phyloP scores from a whole-genome alignment of 2,113 vertebrate genomes.

The Vulpes vulpes region DNA sequence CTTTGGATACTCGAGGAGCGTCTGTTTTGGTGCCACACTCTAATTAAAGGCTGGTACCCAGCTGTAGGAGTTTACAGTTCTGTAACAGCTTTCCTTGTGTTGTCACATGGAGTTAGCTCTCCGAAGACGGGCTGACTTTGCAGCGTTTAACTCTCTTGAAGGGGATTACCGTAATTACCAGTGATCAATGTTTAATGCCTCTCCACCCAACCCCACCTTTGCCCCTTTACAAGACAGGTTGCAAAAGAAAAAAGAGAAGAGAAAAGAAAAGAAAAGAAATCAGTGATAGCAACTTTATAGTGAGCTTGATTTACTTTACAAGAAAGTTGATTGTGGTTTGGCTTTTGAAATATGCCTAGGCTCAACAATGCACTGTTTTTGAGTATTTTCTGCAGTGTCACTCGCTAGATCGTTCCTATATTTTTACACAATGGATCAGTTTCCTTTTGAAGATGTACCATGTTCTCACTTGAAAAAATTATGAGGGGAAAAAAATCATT shows the following conservation, averaged over 20 bases:
- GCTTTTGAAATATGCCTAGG: constrained; percentile 11
- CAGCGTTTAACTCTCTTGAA: constrained; percentile 80
- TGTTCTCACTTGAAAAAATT: constrained; percentile 63
- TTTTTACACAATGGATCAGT: constrained; percentile 66
- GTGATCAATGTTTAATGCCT: constrained; percentile 79
- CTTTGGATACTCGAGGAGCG: not conserved
- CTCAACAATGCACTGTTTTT: not conserved
- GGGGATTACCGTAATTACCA: constrained; percentile 86
- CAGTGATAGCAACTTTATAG: constrained; percentile 38
- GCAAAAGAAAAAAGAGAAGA: not conserved
- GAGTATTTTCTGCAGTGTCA: not conserved
- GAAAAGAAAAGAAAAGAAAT: not conserved
- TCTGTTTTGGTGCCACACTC: not conserved
- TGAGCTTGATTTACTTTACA: constrained; percentile 52
- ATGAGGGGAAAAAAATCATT: constrained; percentile 62
- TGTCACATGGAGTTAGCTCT: constrained; percentile 76
- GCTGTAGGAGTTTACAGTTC: constrained; percentile 64
- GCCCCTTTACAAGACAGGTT: not conserved
- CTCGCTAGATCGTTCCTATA: not conserved
- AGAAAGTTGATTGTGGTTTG: not conserved
- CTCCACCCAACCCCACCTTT: constrained; percentile 50
- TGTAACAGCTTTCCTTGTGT: constrained; percentile 68
- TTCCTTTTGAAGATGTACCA: constrained; percentile 60
- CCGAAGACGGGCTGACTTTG: constrained; percentile 82
- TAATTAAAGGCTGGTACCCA: constrained; percentile 70